Base-by-base conservation (phyloP, 2,797 vertebrate species). In the Anisognathus igniventris region DNA sequence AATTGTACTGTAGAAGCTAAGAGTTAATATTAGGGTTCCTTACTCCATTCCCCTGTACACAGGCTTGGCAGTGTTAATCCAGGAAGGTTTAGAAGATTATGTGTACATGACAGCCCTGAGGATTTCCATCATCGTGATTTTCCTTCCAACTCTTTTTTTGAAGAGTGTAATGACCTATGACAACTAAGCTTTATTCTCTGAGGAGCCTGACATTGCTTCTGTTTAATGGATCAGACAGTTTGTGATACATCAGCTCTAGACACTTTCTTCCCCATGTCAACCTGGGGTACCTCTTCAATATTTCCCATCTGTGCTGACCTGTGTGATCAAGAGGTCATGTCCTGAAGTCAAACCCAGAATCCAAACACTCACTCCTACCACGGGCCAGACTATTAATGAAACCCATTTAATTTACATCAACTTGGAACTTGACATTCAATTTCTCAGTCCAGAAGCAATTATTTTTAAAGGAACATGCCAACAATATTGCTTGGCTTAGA, bases 371-470 rank as follows among this genome's bases (percentile, higher is more conserved):
- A 95, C 82, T 92, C 91, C 89, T 79, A 86, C 88, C 86, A 83
- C 0, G 0, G 61, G 86, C 89, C 96, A 95, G 86, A 80, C 80
- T 96, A 84, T 96, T 95, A 96, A 94, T 72, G 87, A 89, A 96
- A 88, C 80, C 60, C 47, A 85, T 89, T 95, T 96, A 96, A 96
- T 95, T 93, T 96, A 94, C 72, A 87, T 95, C 89, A 86, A 50
- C 72, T 78, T 95, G 74, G 75, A 91, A 82, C 78, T 66, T 93
- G 95, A 94, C 93, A 71, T 93, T 80, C 91, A 80, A 87, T 96
- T 96, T 95, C 92, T 89, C 80, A 65, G 62, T 93, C 87, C 50
- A 96, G 92, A 95, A 95, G 91, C 96, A 97, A 97, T 97, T 96
- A 97, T 93, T 96, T 96, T 96, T 92, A 95, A 95, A 96, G 87